Conservation (phyloP, 2,797 vertebrate species). For the Etheostoma perlongum region DNA sequence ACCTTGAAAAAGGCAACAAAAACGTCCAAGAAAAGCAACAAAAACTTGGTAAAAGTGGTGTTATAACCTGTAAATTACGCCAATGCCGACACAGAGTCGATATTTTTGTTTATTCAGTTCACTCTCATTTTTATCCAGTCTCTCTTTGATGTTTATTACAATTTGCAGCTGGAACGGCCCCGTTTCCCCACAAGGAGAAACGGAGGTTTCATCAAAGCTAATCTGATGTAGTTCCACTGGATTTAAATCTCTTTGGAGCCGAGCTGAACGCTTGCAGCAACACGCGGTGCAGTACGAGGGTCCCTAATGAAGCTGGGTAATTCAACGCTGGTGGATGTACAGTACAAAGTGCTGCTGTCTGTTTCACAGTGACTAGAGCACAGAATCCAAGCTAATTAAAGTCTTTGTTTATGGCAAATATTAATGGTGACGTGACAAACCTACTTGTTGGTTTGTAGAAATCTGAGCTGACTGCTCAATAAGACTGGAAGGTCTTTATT, state of each 20-base stretch:
- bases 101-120: conserved; percentile 27
- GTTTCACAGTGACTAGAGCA: neutral
- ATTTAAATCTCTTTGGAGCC: conserved; percentile 42
- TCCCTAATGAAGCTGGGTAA: conserved; percentile 6
- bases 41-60: too few relatives aligned
- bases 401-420: neutral
- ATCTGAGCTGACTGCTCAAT: too few relatives aligned
- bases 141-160: conserved; percentile 49
- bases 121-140: conserved; percentile 28
- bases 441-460: too few relatives aligned
- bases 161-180: conserved; percentile 28
- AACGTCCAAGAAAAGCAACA: too few relatives aligned
- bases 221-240: conserved; percentile 45
- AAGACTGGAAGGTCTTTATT: neutral
- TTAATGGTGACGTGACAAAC: neutral
- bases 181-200: conserved; percentile 34
- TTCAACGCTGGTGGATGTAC: conserved; percentile 8
- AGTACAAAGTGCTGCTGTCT: conserved; percentile 1
- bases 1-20: too few relatives aligned
- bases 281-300: neutral
- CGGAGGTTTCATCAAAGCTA: conserved; percentile 55
- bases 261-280: conserved; percentile 30
- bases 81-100: neutral
- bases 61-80: too few relatives aligned
- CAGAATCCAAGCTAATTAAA: conserved; percentile 17